phyloP scores from a whole-genome alignment of 2,113 vertebrate species.

The Onychorhynchus coronatus region DNA sequence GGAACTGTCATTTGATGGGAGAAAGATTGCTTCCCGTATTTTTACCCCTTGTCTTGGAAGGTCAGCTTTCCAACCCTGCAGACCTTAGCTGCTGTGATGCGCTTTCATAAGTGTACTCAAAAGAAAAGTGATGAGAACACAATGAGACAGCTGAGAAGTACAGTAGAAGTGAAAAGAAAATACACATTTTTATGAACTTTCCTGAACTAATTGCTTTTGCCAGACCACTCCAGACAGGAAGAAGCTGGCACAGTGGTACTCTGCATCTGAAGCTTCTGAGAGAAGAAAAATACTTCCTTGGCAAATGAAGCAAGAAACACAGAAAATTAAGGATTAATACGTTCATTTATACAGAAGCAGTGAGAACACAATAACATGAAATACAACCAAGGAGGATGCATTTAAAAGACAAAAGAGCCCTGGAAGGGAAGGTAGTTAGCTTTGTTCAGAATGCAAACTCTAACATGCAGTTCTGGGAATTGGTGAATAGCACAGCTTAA shows the following conservation, averaged over 20 bases:
- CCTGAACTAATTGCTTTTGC: constrained; percentile 9
- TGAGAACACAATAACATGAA: constrained; percentile 26
- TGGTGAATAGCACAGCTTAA: constrained; percentile 20
- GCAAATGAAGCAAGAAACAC: constrained; percentile 32
- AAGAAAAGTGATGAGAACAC: neutral
- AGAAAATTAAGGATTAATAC: constrained; percentile 66
- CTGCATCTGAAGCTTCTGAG: constrained; percentile 38
- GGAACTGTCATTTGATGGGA: neutral
- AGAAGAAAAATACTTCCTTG: constrained; percentile 27
- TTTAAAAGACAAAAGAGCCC: constrained; percentile 50
- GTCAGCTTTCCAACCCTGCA: neutral
- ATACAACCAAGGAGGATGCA: constrained; percentile 9
- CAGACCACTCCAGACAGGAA: constrained; percentile 15
- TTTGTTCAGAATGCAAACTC: constrained; percentile 31
- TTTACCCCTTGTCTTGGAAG: neutral
- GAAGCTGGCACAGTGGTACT: constrained; percentile 1
- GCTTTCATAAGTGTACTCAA: neutral
- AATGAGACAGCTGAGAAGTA: neutral
- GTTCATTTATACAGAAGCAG: constrained; percentile 56
- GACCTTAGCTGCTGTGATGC: neutral
- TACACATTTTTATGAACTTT: constrained; percentile 6
- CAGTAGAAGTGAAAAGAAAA: neutral
- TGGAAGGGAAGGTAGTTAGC: constrained; percentile 33
- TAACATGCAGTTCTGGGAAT: constrained; percentile 36
- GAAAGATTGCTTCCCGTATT: neutral